phyloP scores from a whole-genome alignment of 2,797 vertebrate genomes.

The Calcarius lapponicus region DNA sequence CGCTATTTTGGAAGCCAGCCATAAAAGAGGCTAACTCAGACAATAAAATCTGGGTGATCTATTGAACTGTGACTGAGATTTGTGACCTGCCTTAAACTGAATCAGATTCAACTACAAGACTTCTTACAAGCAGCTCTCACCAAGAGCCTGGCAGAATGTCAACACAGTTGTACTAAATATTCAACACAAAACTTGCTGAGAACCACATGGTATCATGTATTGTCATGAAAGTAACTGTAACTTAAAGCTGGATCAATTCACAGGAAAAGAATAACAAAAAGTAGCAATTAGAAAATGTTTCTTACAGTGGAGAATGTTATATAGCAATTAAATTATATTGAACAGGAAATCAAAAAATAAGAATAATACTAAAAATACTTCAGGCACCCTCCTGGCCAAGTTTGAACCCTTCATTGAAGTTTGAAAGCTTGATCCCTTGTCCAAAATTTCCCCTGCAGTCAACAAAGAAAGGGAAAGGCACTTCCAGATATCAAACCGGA shows the following conservation, averaged over 20 bases:
- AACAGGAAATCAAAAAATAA: not conserved
- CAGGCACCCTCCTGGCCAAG: not conserved
- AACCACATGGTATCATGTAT: not conserved
- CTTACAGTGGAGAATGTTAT: not conserved
- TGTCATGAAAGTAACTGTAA: slow-evolving; percentile 36
- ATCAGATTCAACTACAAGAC: slow-evolving; percentile 39
- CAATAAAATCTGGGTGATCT: slow-evolving; percentile 47
- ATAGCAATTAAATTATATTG: not conserved
- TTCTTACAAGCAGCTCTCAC: slow-evolving; percentile 50
- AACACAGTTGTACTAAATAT: slow-evolving; percentile 39
- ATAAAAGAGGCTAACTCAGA: slow-evolving; percentile 21
- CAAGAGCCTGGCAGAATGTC: slow-evolving; percentile 56
- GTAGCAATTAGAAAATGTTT: not conserved
- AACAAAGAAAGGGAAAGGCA: not conserved
- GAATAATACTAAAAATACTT: not conserved
- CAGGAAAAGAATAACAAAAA: not conserved
- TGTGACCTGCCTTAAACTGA: slow-evolving; percentile 51
- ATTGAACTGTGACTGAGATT: slow-evolving; percentile 57
- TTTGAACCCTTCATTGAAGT: not conserved
- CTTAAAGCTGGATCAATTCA: slow-evolving; percentile 1
- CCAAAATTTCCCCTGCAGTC: not conserved
- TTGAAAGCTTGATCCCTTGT: not conserved
- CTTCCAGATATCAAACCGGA: not conserved
- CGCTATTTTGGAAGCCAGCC: slow-evolving; percentile 11
- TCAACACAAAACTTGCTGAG: slow-evolving; percentile 36